Evolutionary conservation across 2,113 vertebrate genomes (phyloP).

Genomic region (Fregetta grallaria): DNA sequence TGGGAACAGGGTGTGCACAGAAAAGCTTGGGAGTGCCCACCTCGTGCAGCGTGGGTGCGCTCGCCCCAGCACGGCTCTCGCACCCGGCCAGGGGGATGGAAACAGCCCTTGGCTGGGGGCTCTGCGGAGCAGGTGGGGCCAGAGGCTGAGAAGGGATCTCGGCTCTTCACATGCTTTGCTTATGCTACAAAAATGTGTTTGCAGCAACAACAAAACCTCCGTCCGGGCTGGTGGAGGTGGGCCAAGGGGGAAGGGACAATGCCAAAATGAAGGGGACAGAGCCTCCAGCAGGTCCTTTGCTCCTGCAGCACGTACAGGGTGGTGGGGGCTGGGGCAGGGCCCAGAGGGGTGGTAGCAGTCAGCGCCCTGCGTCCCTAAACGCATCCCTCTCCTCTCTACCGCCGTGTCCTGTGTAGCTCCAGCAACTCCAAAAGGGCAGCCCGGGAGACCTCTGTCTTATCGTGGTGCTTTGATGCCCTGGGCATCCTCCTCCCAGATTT

Average conservation of each 20-base stretch:
- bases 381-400: neutral
- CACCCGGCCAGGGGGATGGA: accelerated
- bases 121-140: neutral
- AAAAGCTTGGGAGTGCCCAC: no score
- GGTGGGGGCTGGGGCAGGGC: neutral
- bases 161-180: neutral
- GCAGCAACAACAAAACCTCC: no score
- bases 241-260: neutral
- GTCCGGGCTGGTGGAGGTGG: accelerated
- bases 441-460: neutral
- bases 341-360: neutral
- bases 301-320: neutral
- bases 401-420: neutral
- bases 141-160: neutral
- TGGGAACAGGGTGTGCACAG: neutral
- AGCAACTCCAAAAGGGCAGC: neutral
- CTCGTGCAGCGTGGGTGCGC: accelerated
- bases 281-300: neutral
- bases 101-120: neutral
- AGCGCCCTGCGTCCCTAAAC: neutral
- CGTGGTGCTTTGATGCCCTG: neutral
- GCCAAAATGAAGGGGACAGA: neutral
- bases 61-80: neutral
- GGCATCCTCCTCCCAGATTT: neutral
- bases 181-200: no score